Base-by-base conservation (phyloP, 1,140 invertebrate genomes). In the Charaxes varanes region DNA sequence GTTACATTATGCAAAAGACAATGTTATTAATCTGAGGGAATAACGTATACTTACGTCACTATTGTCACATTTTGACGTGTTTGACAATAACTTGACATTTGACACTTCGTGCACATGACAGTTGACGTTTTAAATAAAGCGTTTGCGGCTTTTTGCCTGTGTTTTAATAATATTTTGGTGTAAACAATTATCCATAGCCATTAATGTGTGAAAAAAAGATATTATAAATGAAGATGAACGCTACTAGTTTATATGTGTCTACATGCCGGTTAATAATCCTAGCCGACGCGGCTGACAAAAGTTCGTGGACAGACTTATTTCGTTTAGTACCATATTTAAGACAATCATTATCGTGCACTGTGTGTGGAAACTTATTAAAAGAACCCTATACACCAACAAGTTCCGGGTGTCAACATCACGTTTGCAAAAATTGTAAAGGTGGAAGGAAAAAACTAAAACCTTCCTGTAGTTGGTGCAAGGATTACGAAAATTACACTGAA, bases 351-450 rank as follows among this genome's bases (percentile, higher is more conserved):
- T 93, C 92, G 42, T 97, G 95, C 80, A 93, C 92, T 37, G 94
- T 96, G 19, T 97, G 95, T 78, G 90, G 91, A 35, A 91, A 93
- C 65, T 85, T 97, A 38, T 79, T 96, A 26, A 90, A 91, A 28
- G 91, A 94, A 68, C 94, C 95, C 1, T 91, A 91, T 65, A 91
- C 92, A 24, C 93, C 94, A n/a, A 88, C 87, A 2, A 90, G 90
- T 55, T 90, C 89, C n/a, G 89, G 89, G 38, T 97, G 95, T 84
- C 92, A 94, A 76, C 95, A 97, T 84, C 91, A 95, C 83, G 92
- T 97, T 8, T 97, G 95, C 67, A 85, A 80, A 66, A 81, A 81
- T 42, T 97, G 95, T 72, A 87, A 91, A 59, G 93, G 94, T 27
- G 93, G 93, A 2, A 89, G 91, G 50, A 95, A 96, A 79, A 91